These are phyloP conservation scores for Cynoglossus semilaevis DNA, from an alignment of 2,113 vertebrate genomes.

Conservation along the genomic window DNA sequence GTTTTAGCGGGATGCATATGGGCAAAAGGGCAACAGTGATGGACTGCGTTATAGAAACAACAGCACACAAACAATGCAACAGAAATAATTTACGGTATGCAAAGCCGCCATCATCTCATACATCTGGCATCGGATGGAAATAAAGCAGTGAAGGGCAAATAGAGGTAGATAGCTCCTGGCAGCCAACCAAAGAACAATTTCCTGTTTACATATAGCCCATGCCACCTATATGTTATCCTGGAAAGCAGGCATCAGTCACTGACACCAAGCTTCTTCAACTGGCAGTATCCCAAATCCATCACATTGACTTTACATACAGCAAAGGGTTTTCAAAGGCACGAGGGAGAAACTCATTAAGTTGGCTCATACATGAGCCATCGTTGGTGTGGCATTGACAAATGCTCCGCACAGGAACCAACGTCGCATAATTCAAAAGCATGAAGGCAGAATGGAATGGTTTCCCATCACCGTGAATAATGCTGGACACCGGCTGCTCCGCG, in stretches of 20 bases:
- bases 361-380: slow-evolving; percentile 39
- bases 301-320: slow-evolving; percentile 34
- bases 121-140: slow-evolving; percentile 20
- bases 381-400: slow-evolving; percentile 51
- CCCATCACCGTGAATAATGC: slow-evolving; percentile 41
- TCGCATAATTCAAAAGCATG: slow-evolving; percentile 50
- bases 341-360: slow-evolving; percentile 42
- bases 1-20: slow-evolving; percentile 1
- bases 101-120: slow-evolving; percentile 14
- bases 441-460: slow-evolving; percentile 37
- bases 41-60: slow-evolving; percentile 8
- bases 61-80: slow-evolving; percentile 9
- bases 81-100: slow-evolving; percentile 18
- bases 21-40: slow-evolving; percentile 27
- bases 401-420: slow-evolving; percentile 28
- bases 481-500: slow-evolving; percentile 12
- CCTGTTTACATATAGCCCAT: slow-evolving; percentile 19
- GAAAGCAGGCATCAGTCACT: slow-evolving; percentile 18
- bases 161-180: slow-evolving; percentile 38
- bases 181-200: slow-evolving; percentile 42
- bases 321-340: slow-evolving; percentile 33
- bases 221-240: slow-evolving; percentile 19
- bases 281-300: slow-evolving; percentile 44
- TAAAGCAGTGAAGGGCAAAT: slow-evolving; percentile 21
- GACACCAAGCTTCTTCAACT: slow-evolving; percentile 21